phyloP scores from a whole-genome alignment of 92 coral and sea anemone species.

The Palythoa heliodiscus region DNA sequence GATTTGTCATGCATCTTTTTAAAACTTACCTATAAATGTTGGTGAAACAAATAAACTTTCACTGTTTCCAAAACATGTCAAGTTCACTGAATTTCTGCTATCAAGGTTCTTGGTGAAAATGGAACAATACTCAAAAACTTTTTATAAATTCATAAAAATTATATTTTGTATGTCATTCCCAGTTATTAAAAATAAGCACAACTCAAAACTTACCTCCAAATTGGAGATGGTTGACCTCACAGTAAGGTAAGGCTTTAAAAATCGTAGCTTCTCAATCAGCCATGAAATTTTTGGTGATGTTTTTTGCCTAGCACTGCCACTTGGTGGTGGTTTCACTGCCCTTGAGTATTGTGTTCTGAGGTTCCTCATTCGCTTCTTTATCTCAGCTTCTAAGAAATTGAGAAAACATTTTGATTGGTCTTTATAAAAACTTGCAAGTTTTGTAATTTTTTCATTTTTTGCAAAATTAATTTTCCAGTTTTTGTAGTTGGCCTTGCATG shows the following conservation, averaged over 20 bases:
- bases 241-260: conserved; percentile 28
- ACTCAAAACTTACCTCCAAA: conserved; percentile 22
- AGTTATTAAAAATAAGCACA: conserved; percentile 27
- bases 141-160: conserved; percentile 25
- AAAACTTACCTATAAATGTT: background rate
- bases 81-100: conserved; percentile 27
- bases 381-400: conserved; percentile 24
- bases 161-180: conserved; percentile 23
- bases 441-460: too few relatives aligned
- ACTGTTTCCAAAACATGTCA: too few relatives aligned
- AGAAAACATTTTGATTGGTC: conserved; percentile 17
- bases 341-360: conserved; percentile 23
- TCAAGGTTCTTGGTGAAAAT: conserved; percentile 31
- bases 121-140: conserved; percentile 19
- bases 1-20: conserved; percentile 17
- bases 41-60: conserved; percentile 33
- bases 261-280: conserved; percentile 23
- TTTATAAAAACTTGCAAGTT: conserved; percentile 30
- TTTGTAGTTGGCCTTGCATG: too few relatives aligned
- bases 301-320: conserved; percentile 39
- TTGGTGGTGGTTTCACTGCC: conserved; percentile 35
- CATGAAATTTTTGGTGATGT: conserved; percentile 7
- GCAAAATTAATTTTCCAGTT: too few relatives aligned
- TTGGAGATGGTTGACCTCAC: conserved; percentile 34
- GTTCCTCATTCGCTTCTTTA: conserved; percentile 24